Percentiles rank a stretch among this genome's conserved stretches.
phyloP scores from a whole-genome alignment of 1,140 invertebrate species.

The Mamestra configurata region DNA sequence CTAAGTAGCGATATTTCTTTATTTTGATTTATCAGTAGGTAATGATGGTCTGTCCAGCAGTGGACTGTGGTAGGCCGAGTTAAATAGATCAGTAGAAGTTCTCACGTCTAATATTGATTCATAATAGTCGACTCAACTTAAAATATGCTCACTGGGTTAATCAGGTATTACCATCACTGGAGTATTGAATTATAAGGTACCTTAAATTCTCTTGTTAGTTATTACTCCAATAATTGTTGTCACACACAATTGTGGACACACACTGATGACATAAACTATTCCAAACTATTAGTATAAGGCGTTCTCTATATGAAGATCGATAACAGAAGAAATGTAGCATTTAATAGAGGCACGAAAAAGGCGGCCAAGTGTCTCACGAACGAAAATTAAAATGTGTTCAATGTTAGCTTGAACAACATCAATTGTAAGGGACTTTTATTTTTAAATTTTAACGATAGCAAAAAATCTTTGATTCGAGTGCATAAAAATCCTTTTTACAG shows the following conservation, averaged over 20 bases:
- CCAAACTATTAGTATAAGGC: slow-evolving; percentile 19
- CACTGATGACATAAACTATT: slow-evolving; percentile 4
- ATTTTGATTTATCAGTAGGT: too few relatives aligned
- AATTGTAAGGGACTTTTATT: neutral
- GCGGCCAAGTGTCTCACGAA: neutral
- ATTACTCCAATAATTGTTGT: neutral
- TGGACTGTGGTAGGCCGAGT: too few relatives aligned
- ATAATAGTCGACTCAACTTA: neutral
- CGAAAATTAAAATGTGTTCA: neutral
- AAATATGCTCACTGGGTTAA: neutral
- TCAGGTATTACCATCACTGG: neutral
- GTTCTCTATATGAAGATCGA: neutral
- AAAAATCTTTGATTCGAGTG: neutral
- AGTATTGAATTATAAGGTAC: neutral
- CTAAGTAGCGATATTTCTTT: too few relatives aligned
- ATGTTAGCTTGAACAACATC: neutral
- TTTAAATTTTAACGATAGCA: neutral
- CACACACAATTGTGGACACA: neutral
- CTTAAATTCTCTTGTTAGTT: neutral
- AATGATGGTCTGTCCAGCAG: too few relatives aligned
- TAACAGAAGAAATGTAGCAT: slow-evolving; percentile 15
- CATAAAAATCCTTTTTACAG: slow-evolving; percentile 38
- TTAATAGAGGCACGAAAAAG: slow-evolving; percentile 30
- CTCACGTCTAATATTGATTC: too few relatives aligned
- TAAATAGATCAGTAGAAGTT: too few relatives aligned